Evolutionary conservation across 2,888 invertebrate species (phyloP).

Genomic region (Melanostoma scalare): DNA sequence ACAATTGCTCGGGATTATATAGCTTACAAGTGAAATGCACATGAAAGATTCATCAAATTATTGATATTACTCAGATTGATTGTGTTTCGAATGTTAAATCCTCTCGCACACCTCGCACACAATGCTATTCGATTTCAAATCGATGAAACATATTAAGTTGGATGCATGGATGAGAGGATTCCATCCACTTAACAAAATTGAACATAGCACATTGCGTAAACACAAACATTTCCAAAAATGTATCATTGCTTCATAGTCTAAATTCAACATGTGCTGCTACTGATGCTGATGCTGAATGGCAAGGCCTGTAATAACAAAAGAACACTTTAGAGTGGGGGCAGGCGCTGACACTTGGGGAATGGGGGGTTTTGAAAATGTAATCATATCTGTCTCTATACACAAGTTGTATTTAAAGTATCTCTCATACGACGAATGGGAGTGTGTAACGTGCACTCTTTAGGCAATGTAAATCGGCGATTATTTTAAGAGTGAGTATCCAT

Average conservation of each 20-base stretch:
- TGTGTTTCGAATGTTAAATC: conserved; percentile 24
- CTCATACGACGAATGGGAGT: conserved; percentile 2
- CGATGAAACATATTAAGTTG: conserved; percentile 58
- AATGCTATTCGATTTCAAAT: conserved; percentile 55
- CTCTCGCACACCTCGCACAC: conserved; percentile 17
- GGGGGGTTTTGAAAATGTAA: conserved; percentile 32
- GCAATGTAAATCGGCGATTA: conserved; percentile 58
- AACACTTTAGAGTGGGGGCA: conserved; percentile 6
- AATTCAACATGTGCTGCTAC: conserved; percentile 6
- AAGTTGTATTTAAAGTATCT: conserved; percentile 15
- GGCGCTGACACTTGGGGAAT: neutral
- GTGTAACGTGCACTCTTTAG: conserved; percentile 56
- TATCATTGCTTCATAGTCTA: conserved; percentile 22
- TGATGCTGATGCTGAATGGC: neutral
- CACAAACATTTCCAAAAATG: conserved; percentile 48
- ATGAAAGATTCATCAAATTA: conserved; percentile 43
- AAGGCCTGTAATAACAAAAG: conserved; percentile 21
- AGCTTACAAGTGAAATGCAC: conserved; percentile 10
- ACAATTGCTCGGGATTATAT: conserved; percentile 10
- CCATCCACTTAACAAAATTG: conserved; percentile 45
- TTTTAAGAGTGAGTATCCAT: conserved; percentile 37
- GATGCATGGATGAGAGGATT: conserved; percentile 24
- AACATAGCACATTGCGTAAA: conserved; percentile 41
- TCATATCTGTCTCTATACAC: conserved; percentile 35
- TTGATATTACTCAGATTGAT: conserved; percentile 58